Base-by-base conservation (phyloP, 2,797 vertebrate species). In the Hirundo rustica region DNA sequence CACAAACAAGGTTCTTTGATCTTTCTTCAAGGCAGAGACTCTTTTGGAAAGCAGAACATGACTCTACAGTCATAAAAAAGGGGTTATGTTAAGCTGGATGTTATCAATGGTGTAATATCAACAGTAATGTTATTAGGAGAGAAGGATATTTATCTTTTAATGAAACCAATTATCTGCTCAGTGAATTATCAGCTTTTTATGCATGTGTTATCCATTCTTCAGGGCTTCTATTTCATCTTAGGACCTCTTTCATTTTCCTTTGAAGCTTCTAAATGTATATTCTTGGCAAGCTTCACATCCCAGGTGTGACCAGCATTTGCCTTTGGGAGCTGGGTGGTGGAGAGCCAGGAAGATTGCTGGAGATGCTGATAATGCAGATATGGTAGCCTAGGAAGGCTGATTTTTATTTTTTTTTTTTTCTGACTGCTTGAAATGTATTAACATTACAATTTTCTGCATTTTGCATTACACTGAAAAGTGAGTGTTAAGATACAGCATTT, bases 61-160 rank as follows among this genome's bases (percentile, higher is more conserved):
- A 72, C 50, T 87, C 64, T 1, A 11, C 45, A 61, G n/a, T 34
- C 21, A 18, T 57, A 55, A 27, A 51, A 51, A 84, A 85, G 30
- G 48, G 29, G 42, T 80, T 53, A 10, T 50, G 29, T 44, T 72
- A 53, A 60, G 25, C 79, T 75, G 58, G 40, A 38, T 85, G 22
- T 55, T 93, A 77, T 62, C 6, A 9, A 44, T 83, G 53, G 42
- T 75, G 47, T 65, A 65, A 32, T 47, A 93, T 65, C 54, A 86
- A 64, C 62, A 65, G 50, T 29, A 61, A 54, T 58, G 54, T 36
- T 26, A 34, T 77, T 84, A 78, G 25, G 16, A 54, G 48, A 83
- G 14, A 74, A 23, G 65, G 54, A 32, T 50, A 17, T 86, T 92
- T 88, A 75, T 84, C 80, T 95, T 94, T 75, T 88, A 96, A 96